Percentiles rank a stretch among this genome's conserved stretches.
phyloP scores from a whole-genome alignment of 2,113 vertebrate species.

The Aepyceros melampus region DNA sequence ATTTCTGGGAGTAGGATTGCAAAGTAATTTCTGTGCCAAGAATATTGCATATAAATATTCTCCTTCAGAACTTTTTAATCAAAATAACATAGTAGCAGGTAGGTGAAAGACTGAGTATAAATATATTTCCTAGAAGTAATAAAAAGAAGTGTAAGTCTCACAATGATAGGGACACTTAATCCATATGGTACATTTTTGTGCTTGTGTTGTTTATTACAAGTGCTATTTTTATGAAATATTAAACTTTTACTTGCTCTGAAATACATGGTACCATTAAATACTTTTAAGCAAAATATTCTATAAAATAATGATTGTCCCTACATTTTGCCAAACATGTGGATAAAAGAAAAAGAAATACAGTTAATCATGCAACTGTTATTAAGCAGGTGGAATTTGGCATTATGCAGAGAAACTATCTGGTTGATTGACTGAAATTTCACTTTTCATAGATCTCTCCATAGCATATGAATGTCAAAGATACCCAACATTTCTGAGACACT shows the following conservation, averaged over 20 bases:
- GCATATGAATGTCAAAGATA: background rate
- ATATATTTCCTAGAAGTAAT: background rate
- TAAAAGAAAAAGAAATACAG: background rate
- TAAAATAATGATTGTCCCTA: background rate
- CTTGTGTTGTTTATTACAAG: background rate
- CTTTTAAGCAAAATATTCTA: background rate
- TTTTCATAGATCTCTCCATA: background rate
- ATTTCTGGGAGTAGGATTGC: background rate
- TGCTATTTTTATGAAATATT: background rate
- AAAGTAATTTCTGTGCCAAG: background rate
- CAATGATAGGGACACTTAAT: background rate
- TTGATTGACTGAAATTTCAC: background rate
- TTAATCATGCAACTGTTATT: background rate
- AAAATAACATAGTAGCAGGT: background rate
- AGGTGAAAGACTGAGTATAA: background rate
- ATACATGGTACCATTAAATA: background rate
- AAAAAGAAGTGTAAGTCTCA: background rate
- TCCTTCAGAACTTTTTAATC: background rate
- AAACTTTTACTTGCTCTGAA: background rate
- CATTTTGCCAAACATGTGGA: background rate
- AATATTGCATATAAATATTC: background rate
- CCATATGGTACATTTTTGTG: background rate
- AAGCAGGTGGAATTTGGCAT: constrained; percentile 10
- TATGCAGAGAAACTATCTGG: background rate
- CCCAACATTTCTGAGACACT: background rate